Percentiles rank a stretch among this genome's conserved stretches.
These are phyloP conservation scores for Anthrax anthrax DNA, from an alignment of 2,888 invertebrate species.

Conservation along the genomic window DNA sequence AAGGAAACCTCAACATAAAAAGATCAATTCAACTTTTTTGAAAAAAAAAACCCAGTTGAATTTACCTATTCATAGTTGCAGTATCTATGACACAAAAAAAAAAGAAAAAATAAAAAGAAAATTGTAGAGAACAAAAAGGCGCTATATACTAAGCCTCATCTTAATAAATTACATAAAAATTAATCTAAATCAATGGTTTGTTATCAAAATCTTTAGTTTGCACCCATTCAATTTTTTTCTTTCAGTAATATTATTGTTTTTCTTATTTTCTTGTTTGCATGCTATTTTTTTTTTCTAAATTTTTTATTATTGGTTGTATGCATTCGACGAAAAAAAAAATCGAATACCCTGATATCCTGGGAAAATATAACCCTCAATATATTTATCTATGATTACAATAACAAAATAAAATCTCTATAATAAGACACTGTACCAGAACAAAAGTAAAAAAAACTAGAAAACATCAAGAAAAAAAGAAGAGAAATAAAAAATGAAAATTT, in stretches of 20 bases:
- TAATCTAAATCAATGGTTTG: constrained; percentile 13
- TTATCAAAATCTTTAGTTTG: constrained; percentile 4
- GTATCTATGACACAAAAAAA: not conserved
- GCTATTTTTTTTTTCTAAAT: not conserved
- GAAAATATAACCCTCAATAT: constrained; percentile 9
- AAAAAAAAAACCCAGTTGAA: not conserved
- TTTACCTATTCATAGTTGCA: too few species aligned
- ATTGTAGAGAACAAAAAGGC: constrained; percentile 1
- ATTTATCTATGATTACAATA: too few species aligned
- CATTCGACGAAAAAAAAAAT: not conserved
- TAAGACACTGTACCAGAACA: too few species aligned
- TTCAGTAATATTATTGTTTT: too few species aligned
- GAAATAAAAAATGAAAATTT: constrained; percentile 10
- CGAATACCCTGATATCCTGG: constrained; percentile 10
- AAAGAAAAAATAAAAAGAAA: not conserved
- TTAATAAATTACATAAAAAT: constrained; percentile 13
- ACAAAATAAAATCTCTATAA: too few species aligned
- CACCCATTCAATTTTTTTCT: not conserved
- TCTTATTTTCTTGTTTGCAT: not conserved
- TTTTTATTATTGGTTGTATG: constrained; percentile 1
- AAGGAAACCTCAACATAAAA: too few species aligned
- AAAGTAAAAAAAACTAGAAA: not conserved
- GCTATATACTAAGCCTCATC: not conserved
- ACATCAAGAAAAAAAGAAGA: not conserved
- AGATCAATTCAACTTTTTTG: not conserved